Conservation (phyloP, 2,888 invertebrate genomes). For the Imbricaverruca yamaguchii region DNA sequence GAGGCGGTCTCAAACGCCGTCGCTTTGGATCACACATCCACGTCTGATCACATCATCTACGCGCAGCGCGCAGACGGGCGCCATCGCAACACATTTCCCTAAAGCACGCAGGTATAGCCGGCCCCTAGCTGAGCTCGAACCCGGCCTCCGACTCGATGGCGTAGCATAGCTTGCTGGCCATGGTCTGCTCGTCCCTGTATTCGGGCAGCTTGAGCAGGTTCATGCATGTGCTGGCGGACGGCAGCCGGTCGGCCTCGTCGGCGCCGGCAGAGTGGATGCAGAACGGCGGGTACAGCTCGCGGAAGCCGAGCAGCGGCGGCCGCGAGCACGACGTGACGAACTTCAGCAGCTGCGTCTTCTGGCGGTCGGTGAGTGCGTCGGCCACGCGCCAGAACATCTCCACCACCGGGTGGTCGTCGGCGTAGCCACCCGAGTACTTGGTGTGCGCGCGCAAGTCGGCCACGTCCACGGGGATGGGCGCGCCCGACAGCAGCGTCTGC, state of each 20-base stretch:
- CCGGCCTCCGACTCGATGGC: conserved; percentile 93
- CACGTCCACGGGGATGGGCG: conserved; percentile 81
- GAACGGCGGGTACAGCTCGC: conserved; percentile 93
- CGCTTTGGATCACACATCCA: no score
- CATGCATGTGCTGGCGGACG: conserved; percentile 96
- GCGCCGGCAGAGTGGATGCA: conserved; percentile 89
- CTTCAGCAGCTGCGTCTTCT: conserved; percentile 79
- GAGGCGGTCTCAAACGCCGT: no score
- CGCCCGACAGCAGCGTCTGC: conserved; percentile 91
- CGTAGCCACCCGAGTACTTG: conserved; percentile 64
- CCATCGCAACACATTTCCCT: no score
- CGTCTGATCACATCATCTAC: no score
- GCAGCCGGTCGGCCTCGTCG: conserved; percentile 73
- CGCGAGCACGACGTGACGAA: conserved; percentile 98
- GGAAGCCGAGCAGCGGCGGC: conserved; percentile 78
- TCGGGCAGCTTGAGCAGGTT: conserved; percentile 93
- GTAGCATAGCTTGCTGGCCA: conserved; percentile 77
- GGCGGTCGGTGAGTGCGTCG: conserved; percentile 68
- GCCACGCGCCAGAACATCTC: conserved; percentile 83
- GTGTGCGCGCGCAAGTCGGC: conserved; percentile 78
- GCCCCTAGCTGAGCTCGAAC: conserved; percentile 65
- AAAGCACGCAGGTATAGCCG: not conserved
- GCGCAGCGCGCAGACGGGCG: no score
- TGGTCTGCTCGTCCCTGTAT: conserved; percentile 64
- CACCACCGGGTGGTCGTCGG: conserved; percentile 56